A percentile compares a stretch with the other conserved stretches of the same genome.
Evolutionary conservation across 2,888 invertebrate genomes (phyloP).

Genomic region (Trachelus tabidus): DNA sequence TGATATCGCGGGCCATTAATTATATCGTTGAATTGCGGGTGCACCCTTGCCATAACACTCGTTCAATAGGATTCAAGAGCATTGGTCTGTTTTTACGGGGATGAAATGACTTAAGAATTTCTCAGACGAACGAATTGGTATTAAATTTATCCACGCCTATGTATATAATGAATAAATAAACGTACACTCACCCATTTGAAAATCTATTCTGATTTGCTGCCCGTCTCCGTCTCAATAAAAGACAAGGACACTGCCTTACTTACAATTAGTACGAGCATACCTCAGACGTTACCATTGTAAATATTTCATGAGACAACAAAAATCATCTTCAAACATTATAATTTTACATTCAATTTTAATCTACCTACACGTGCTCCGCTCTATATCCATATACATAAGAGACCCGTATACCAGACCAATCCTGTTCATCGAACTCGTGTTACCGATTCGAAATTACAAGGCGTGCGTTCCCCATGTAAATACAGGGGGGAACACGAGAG

Average conservation of each 20-base stretch:
- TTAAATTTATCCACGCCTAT: too few species aligned
- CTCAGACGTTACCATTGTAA: neutral
- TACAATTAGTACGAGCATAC: neutral
- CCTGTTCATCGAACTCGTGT: conserved; percentile 12
- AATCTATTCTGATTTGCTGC: neutral
- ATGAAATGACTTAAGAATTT: neutral
- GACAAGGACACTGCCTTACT: neutral
- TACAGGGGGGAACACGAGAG: conserved; percentile 42
- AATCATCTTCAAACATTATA: neutral
- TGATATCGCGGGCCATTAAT: conserved; percentile 24
- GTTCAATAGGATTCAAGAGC: neutral
- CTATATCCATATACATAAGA: neutral
- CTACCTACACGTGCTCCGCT: neutral
- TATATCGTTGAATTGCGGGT: conserved; percentile 17
- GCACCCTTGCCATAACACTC: neutral
- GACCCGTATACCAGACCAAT: conserved; percentile 18
- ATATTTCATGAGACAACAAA: neutral
- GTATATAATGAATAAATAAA: too few species aligned
- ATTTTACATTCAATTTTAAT: neutral
- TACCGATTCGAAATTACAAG: conserved; percentile 45
- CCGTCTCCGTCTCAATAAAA: neutral
- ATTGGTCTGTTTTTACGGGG: too few species aligned
- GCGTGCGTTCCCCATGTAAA: conserved; percentile 24
- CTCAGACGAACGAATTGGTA: too few species aligned
- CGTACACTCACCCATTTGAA: neutral